phyloP scores from a whole-genome alignment of 1,140 invertebrate species.

The Atta texana region DNA sequence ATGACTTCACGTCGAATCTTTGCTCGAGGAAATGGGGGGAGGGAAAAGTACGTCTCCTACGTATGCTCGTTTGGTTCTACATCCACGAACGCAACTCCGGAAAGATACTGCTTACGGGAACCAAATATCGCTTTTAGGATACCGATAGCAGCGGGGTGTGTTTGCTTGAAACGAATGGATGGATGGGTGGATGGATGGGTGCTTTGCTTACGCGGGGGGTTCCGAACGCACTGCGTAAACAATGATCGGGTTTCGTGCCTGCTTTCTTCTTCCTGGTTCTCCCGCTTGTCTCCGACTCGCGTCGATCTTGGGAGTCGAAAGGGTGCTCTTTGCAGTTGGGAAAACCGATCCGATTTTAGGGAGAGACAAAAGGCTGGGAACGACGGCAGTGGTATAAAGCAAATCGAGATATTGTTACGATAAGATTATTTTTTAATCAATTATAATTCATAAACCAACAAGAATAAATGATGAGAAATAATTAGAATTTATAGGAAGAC shows the following conservation, averaged over 20 bases:
- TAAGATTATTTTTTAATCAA: conserved; percentile 3
- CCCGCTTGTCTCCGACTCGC: conserved; percentile 65
- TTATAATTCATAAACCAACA: too few species aligned
- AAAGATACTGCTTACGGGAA: conserved; percentile 25
- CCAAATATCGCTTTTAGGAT: conserved; percentile 68
- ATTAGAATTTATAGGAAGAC: too few species aligned
- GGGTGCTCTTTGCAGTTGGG: conserved; percentile 65
- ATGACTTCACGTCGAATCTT: conserved; percentile 1
- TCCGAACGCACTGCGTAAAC: conserved; percentile 82
- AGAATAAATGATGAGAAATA: too few species aligned
- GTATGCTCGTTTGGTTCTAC: not conserved
- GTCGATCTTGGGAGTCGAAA: conserved; percentile 62
- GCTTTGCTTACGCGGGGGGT: conserved; percentile 81
- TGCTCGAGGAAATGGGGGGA: not conserved
- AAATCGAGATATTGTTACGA: not conserved
- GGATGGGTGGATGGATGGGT: conserved; percentile 66
- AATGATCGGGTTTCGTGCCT: conserved; percentile 82
- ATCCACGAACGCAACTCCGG: not conserved
- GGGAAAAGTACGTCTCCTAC: not conserved
- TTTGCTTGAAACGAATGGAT: conserved; percentile 77
- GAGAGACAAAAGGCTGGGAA: conserved; percentile 51
- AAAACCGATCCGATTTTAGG: conserved; percentile 77
- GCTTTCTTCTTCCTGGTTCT: conserved; percentile 70
- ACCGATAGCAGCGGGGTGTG: conserved; percentile 67
- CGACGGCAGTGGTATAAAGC: conserved; percentile 1